Base-by-base conservation (phyloP, 2,113 vertebrate genomes). In the Jaculus jaculus region DNA sequence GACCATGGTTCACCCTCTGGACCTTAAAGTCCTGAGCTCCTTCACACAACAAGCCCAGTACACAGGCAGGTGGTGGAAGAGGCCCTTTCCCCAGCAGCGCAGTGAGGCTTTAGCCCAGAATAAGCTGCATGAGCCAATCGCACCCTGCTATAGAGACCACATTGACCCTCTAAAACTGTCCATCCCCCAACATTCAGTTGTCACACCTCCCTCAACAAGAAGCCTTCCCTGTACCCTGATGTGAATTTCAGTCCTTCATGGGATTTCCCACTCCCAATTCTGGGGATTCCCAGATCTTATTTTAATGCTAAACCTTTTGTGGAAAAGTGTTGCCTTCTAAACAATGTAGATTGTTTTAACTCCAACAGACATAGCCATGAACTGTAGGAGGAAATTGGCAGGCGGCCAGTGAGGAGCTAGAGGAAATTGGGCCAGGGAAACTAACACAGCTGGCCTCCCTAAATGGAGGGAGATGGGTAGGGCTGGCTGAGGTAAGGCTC, bases 271-370 rank as follows among this genome's bases (percentile, higher is more conserved):
- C 71, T 18, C 26, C 58, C 77, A 9, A 26, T n/a, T 84, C 37
- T 72, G 77, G 94, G 93, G 91, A 96, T 95, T 94, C 42, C 93
- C 94, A 87, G 34, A 75, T 71, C 87, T 92, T 89, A 84, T 89
- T 96, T 88, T 71, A 84, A 92, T 7, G 24, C 23, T 75, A 83
- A 85, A 10, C 60, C 68, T 84, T 79, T 87, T 78, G 82, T 95
- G 71, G 92, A 94, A 92, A 94, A 79, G 32, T 39, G n/a, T 10
- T 37, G 39, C 77, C 24, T 66, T 91, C 89, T 91, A 83, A 88
- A 97, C 96, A 96, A 97, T 95, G 80, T 34, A 51, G 63, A 96
- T 96, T 96, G 96, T 95, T 90, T 94, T 47, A 90, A 94, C 85
- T 90, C 81, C 78, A 58, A 20, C n/a, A 51, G 11, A 13, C 24